Conservation (phyloP, 2,797 vertebrate genomes). For the Rhynchonycteris naso region DNA sequence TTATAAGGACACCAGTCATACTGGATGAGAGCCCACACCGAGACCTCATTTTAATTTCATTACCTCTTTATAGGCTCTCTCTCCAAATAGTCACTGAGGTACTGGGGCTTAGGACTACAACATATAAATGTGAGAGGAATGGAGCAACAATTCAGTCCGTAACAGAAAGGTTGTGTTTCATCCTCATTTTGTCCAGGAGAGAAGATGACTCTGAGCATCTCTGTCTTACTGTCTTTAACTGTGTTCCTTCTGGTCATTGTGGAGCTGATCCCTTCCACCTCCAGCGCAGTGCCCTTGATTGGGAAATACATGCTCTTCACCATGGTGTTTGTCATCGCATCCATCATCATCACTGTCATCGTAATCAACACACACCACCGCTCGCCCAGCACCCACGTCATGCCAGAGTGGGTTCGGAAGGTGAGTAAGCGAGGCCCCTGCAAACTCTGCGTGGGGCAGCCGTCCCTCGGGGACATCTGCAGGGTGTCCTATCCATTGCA, state of each 20-base stretch:
- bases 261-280: slow-evolving; percentile 98
- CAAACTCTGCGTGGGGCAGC: rapidly evolving
- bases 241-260: slow-evolving; percentile 98
- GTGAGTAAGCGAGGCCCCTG: slow-evolving; percentile 80
- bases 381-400: slow-evolving; percentile 96
- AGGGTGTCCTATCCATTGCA: rapidly evolving
- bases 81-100: background rate
- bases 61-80: background rate
- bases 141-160: background rate
- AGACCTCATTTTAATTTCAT: background rate
- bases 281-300: slow-evolving; percentile 96
- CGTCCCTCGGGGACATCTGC: rapidly evolving
- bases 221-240: slow-evolving; percentile 95
- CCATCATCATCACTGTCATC: slow-evolving; percentile 97
- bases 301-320: slow-evolving; percentile 99
- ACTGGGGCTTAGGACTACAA: background rate
- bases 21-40: background rate
- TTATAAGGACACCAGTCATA: background rate
- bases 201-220: slow-evolving; percentile 99
- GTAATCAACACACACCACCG: slow-evolving; percentile 98
- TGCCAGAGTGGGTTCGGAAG: slow-evolving; percentile 96
- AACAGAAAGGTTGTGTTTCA: background rate
- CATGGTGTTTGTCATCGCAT: slow-evolving; percentile 97
- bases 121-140: background rate
- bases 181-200: slow-evolving; percentile 88